Conservation (phyloP, 2,888 invertebrate species). For the Eristalinus aeneus region DNA sequence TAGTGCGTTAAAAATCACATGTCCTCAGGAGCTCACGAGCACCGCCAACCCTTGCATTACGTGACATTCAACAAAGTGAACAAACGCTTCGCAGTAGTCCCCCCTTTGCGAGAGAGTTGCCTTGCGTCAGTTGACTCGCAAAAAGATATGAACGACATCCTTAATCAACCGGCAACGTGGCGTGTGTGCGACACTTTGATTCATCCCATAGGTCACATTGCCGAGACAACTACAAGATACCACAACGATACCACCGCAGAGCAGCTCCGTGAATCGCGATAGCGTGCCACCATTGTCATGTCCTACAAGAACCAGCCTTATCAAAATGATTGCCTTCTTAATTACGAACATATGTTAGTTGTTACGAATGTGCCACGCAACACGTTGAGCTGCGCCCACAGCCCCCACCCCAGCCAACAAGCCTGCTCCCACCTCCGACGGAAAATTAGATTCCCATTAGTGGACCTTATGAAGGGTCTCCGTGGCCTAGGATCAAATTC, state of each 20-base stretch:
- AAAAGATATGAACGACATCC: slow-evolving; percentile 20
- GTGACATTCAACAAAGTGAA: slow-evolving; percentile 26
- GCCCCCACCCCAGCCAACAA: neutral
- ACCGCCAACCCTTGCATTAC: neutral
- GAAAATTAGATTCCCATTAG: slow-evolving; percentile 37
- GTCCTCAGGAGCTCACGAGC: neutral
- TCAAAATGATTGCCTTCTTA: slow-evolving; percentile 63
- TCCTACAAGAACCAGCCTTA: slow-evolving; percentile 40
- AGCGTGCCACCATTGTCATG: slow-evolving; percentile 51
- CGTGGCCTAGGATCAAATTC: neutral
- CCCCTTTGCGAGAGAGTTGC: slow-evolving; percentile 1
- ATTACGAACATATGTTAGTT: slow-evolving; percentile 60
- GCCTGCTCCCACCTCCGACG: neutral
- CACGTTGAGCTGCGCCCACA: neutral
- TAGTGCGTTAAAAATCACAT: neutral
- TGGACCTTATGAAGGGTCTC: neutral
- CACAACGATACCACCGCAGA: slow-evolving; percentile 34
- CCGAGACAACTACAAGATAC: slow-evolving; percentile 51
- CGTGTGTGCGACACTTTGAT: slow-evolving; percentile 48
- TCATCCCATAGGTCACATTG: slow-evolving; percentile 61
- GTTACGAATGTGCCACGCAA: slow-evolving; percentile 29
- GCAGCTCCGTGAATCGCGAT: slow-evolving; percentile 32
- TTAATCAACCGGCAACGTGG: slow-evolving; percentile 18
- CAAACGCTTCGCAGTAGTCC: slow-evolving; percentile 18
- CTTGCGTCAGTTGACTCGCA: neutral